Percentiles rank a stretch among this genome's conserved stretches.
These are phyloP conservation scores for Myoxocephalus aenaeus DNA, from an alignment of 2,797 vertebrate species.

Conservation along the genomic window DNA sequence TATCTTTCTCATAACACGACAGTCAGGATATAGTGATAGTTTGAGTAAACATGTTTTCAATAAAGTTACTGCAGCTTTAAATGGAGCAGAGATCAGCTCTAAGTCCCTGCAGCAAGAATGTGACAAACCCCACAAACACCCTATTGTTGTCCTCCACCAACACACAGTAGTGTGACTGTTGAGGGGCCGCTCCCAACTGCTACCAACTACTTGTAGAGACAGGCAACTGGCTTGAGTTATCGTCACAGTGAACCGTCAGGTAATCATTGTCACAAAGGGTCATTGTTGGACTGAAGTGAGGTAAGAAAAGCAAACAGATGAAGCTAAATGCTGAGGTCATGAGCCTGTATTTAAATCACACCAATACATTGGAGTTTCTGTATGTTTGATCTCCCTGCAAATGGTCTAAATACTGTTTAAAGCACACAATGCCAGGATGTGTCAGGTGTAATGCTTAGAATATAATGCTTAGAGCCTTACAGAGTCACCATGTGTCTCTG, in stretches of 20 bases:
- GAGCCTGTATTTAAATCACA: not conserved
- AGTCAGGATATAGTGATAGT: not conserved
- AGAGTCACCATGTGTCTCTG: not conserved
- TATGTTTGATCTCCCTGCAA: no score
- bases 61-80: not conserved
- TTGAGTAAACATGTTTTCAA: not conserved
- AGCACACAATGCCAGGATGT: not conserved
- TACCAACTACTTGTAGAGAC: not conserved
- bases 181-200: not conserved
- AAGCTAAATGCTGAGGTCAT: not conserved
- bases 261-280: not conserved
- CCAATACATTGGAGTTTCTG: not conserved
- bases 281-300: no score
- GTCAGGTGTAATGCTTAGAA: not conserved
- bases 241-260: not conserved
- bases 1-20: no score
- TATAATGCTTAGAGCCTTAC: no score
- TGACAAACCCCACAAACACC: slow-evolving; percentile 37
- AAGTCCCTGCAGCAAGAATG: slow-evolving; percentile 34
- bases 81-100: not conserved
- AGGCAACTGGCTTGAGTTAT: no score
- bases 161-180: not conserved
- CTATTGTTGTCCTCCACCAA: slow-evolving; percentile 45
- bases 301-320: not conserved
- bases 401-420: no score